Evolutionary conservation across 2,113 vertebrate species (phyloP), one percentile per base, ranked within the genome.

Genomic region (Protomyctophum bolini): DNA sequence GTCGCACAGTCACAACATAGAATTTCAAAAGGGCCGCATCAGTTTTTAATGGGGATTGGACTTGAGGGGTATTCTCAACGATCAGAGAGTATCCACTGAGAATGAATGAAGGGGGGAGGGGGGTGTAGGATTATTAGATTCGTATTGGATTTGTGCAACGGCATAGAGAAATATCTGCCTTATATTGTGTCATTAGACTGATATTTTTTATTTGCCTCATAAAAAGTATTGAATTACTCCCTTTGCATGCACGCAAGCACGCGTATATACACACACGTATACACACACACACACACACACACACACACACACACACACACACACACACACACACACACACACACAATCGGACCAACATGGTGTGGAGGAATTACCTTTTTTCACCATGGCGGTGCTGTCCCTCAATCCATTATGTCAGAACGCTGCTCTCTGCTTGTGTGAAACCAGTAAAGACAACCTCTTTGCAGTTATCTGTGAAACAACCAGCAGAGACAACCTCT

Each of bases 401-500:
- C 89, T 59, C 91, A 89, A 90, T 91, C 88, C 93, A 93, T 94
- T 95, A 95, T 94, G 94, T 92, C 92, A 93, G 92, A 93, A 93
- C 87, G 93, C 92, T 96, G 92, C 91, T 93, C 90, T 95, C 93
- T 82, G 93, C 92, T 95, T 94, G 92, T 84, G 67, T 94, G 92
- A 94, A 95, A 88, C 93, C 92, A 93, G 93, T 94, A 94, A 95
- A 94, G 94, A 94, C 93, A 94, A 95, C 86, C 92, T 95, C 94
- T 94, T 92, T 94, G 94, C 91, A 95, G 94, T 95, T 93, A 95
- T 95, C 94, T 96, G 93, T 92, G 91, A 94, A 95, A 95, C 91
- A 95, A 95, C 87, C 94, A 87, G 87, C 2, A 21, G 2, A 94
- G 88, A 94, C 87, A 95, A 95, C 85, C 92, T 95, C 94, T 94